Evolutionary conservation across 1,140 invertebrate genomes (phyloP).

Genomic region (Colletes latitarsis): DNA sequence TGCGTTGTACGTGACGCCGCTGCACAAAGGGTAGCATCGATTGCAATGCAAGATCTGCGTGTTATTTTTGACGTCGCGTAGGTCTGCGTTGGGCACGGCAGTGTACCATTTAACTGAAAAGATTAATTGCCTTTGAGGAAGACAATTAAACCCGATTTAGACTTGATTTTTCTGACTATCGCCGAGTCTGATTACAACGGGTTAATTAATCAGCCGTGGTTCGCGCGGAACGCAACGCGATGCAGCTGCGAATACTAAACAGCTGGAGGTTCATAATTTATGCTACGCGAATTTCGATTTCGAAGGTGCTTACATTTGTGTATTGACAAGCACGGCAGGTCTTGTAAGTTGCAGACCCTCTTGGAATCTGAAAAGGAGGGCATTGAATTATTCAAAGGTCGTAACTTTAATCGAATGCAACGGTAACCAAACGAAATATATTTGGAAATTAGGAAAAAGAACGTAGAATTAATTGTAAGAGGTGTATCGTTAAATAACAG

Average conservation of each 20-base stretch:
- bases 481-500: too few species aligned
- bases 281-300: background rate
- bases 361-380: slow-evolving; percentile 8
- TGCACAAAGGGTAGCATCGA: slow-evolving; percentile 66
- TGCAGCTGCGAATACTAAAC: background rate
- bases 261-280: slow-evolving; percentile 6
- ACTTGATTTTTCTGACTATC: background rate
- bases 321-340: slow-evolving; percentile 3
- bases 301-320: slow-evolving; percentile 31
- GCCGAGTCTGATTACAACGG: background rate
- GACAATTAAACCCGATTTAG: too few species aligned
- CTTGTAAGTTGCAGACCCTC: slow-evolving; percentile 17
- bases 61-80: background rate
- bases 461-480: too few species aligned
- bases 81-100: slow-evolving; percentile 53
- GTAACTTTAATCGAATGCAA: background rate
- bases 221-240: background rate
- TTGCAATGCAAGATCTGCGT: slow-evolving; percentile 50
- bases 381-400: background rate
- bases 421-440: background rate
- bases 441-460: too few species aligned
- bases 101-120: slow-evolving; percentile 62
- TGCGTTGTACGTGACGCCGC: slow-evolving; percentile 61
- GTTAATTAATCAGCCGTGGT: slow-evolving; percentile 2
- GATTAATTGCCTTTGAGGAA: background rate